These are phyloP conservation scores for Parasteatoda tepidariorum DNA, from an alignment of 1,140 invertebrate species.

Conservation along the genomic window DNA sequence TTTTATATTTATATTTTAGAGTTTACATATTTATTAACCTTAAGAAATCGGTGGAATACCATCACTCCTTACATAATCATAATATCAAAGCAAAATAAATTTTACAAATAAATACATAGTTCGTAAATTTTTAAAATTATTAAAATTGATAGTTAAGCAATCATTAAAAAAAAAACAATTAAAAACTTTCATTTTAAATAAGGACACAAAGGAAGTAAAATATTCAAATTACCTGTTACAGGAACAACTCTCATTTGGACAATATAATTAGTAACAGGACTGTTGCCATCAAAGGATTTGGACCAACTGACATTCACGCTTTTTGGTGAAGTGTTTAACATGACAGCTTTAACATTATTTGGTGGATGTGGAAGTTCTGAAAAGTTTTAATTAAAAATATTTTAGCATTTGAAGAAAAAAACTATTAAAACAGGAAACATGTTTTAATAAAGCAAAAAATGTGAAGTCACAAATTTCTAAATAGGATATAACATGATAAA, in stretches of 20 bases:
- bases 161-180: too few relatives aligned
- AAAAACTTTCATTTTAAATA: too few relatives aligned
- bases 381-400: constrained; percentile 45
- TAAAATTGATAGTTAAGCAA: too few relatives aligned
- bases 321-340: constrained; percentile 68
- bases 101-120: too few relatives aligned
- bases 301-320: constrained; percentile 93
- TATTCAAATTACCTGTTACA: constrained; percentile 6
- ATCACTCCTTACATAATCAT: too few relatives aligned
- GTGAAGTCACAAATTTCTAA: background rate
- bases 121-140: too few relatives aligned
- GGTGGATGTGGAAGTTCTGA: constrained; percentile 92
- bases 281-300: constrained; percentile 96
- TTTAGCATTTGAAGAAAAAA: background rate
- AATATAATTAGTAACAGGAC: constrained; percentile 92
- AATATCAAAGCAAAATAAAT: too few relatives aligned
- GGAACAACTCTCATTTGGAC: constrained; percentile 81
- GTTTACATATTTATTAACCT: too few relatives aligned
- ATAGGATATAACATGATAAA: background rate
- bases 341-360: constrained; percentile 81
- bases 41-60: too few relatives aligned
- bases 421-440: background rate
- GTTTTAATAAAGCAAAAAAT: background rate
- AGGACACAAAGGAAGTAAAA: background rate
- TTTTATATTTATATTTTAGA: too few relatives aligned